Evolutionary conservation across 2,113 vertebrate genomes (phyloP).

Genomic region (Pluvianellus socialis): DNA sequence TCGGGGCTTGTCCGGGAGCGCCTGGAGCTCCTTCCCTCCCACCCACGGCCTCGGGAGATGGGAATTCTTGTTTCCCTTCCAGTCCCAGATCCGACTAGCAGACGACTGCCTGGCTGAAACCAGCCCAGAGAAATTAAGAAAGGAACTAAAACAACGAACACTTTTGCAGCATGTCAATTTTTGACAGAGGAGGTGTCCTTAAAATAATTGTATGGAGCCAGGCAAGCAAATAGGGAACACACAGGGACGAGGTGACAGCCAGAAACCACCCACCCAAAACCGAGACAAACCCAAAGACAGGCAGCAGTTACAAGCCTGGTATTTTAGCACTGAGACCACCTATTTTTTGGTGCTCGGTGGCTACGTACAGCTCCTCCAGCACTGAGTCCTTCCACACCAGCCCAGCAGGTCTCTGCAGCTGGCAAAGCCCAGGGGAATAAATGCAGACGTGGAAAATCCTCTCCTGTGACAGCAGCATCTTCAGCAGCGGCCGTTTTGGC

Average conservation of each 20-base stretch:
- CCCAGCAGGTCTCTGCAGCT: not conserved
- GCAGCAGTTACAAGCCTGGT: fast-evolving
- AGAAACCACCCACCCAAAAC: not conserved
- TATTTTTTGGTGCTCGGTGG: not conserved
- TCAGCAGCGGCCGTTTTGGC: not conserved
- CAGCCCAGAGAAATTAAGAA: not conserved
- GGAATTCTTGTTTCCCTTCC: conserved; percentile 1
- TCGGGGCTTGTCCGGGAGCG: not conserved
- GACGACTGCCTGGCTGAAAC: not conserved
- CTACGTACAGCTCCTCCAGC: not conserved
- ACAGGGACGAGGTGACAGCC: fast-evolving
- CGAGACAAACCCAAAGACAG: fast-evolving
- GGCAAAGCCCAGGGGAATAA: not conserved
- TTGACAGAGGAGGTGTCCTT: not conserved
- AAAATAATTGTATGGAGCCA: not conserved
- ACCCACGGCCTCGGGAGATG: fast-evolving
- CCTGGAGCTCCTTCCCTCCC: not conserved
- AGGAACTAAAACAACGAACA: not conserved
- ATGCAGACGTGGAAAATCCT: fast-evolving
- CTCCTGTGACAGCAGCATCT: not conserved
- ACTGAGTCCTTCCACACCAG: not conserved
- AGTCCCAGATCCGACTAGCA: not conserved
- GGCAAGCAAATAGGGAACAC: not conserved
- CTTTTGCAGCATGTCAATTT: not conserved
- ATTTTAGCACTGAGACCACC: not conserved